Evolutionary conservation across 1,140 invertebrate species (phyloP), one percentile per base, ranked within the genome.

Genomic region (Drosophila pachea): DNA sequence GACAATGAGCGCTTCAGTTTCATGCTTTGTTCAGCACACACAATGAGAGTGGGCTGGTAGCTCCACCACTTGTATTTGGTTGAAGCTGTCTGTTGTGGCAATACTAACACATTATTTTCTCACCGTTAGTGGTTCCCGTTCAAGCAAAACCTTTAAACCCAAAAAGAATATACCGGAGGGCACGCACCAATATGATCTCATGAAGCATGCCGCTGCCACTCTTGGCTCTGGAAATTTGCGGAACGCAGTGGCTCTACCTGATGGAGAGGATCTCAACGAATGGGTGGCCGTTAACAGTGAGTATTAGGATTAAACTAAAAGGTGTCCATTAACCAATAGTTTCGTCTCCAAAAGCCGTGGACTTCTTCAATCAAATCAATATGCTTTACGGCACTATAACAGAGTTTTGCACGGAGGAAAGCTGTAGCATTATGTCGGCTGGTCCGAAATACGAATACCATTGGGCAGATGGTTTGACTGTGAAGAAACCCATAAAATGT

Each of bases 301-400:
- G 94, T 93, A 29, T 2, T 36, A n/a, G 22, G 1, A 22, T 22
- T 22, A 22, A 22, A 22, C 22, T 7, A n/a, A 16, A 22, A 31
- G 9, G 9, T 7, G 32, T 12, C 5, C 5, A 16, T 7, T 47
- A 43, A 35, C 11, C 59, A 29, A 35, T 29, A 42, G 0, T 63
- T 63, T 16, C 6, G 7, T 31, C 7, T 5, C 6, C 47, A 3
- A 54, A 90, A 99, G 98, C 98, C 89, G 98, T 99, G 49, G 98
- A 99, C 91, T 99, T 99, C 89, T 99, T 99, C 90, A 99, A 99
- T 90, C 98, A 99, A 93, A 99, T 99, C 78, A 99, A 99, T 90
- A 99, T 99, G 98, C 91, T 99, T 47, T 99, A 99, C 89, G 99
- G 99, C 5, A 99, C 98, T 8, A 98, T 99, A 82, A 99, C 98